Evolutionary conservation across 2,113 vertebrate species (phyloP), one percentile per base, ranked within the genome.

Genomic region (Saccopteryx leptura): DNA sequence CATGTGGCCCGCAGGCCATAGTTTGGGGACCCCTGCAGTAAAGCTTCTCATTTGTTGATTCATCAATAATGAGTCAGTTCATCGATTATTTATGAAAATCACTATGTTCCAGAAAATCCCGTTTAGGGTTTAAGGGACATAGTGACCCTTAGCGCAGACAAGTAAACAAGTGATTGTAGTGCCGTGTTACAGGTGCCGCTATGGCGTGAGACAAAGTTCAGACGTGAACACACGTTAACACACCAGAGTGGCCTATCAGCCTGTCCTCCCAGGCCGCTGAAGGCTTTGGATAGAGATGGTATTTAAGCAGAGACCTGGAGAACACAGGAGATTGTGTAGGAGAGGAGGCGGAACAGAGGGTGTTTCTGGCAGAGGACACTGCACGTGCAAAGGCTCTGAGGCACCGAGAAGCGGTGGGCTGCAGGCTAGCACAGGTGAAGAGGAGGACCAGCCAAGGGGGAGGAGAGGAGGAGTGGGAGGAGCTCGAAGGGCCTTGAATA

Each of bases 401-500:
- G 10, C n/a, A 19, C 10, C 31, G 39, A 39, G 39, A 39, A 39
- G 39, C 3, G 3, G 3, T 7, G 4, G 12, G 54, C 11, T 54
- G 54, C 54, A 9, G 54, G 54, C 54, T 15, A 4, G 3, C 3
- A 14, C 48, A 58, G 72, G 39, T 12, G 6, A 12, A 15, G n/a
- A 50, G 24, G 14, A 28, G 5, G 78, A 17, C 17, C 1, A 11
- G 39, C 1, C 15, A 7, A 24, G 17, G 12, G 61, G 9, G 39
- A 39, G 39, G 39, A 39, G 3, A 39, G 39, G 3, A 56, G 21
- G 3, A 2, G 4, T 4, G 52, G 14, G 5, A 11, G 4, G 2
- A 31, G 31, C 8, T 39, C 4, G 21, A 24, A 11, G 4, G 13
- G 14, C 28, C 13, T 26, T 17, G 15, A 24, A 52, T 26, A 9